Conservation (phyloP, 1,140 invertebrate species). For the Sinella curviseta region DNA sequence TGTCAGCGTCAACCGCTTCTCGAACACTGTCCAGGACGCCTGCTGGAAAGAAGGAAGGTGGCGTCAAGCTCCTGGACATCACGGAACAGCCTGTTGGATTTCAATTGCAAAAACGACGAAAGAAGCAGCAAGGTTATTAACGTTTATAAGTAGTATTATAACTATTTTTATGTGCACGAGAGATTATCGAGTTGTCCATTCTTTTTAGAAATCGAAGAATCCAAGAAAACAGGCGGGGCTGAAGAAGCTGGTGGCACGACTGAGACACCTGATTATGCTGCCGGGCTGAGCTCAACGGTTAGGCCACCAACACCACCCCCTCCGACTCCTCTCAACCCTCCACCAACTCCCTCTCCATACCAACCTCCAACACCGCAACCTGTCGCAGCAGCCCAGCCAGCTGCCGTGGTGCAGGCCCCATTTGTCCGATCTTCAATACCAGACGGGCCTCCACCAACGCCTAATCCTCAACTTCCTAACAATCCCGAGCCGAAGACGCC, state of each 20-base stretch:
- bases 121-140: slow-evolving; percentile 62
- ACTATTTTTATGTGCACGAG: not conserved
- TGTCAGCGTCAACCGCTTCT: slow-evolving; percentile 57
- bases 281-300: slow-evolving; percentile 62
- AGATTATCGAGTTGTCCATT: not conserved
- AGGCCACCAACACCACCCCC: slow-evolving; percentile 52
- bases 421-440: slow-evolving; percentile 26
- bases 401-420: slow-evolving; percentile 53
- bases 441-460: slow-evolving; percentile 39
- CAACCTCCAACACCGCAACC: slow-evolving; percentile 52
- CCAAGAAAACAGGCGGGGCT: slow-evolving; percentile 64
- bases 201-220: slow-evolving; percentile 71
- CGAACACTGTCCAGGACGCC: slow-evolving; percentile 56
- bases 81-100: slow-evolving; percentile 79
- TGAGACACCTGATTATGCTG: slow-evolving; percentile 74
- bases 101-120: slow-evolving; percentile 65
- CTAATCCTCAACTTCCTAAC: slow-evolving; percentile 36
- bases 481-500: slow-evolving; percentile 15
- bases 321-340: slow-evolving; percentile 41
- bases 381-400: slow-evolving; percentile 56
- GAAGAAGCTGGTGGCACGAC: slow-evolving; percentile 56
- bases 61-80: slow-evolving; percentile 90
- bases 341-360: slow-evolving; percentile 48
- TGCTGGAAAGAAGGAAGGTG: slow-evolving; percentile 77
- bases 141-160: not conserved